Base-by-base conservation (phyloP, 1,140 invertebrate genomes). In the Pemphigus obesinymphae region DNA sequence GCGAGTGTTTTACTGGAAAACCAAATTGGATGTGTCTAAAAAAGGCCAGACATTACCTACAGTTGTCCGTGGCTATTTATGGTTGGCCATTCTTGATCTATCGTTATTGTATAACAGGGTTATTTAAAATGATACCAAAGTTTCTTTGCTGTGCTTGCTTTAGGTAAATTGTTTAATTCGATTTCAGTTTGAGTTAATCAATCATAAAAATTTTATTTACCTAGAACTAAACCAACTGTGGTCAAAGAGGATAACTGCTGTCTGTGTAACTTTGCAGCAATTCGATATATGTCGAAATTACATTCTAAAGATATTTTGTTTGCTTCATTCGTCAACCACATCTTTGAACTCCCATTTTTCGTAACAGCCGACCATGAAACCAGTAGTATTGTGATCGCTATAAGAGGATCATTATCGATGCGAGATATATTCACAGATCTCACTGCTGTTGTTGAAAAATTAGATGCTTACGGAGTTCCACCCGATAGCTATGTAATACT, bases 401-500 rank as follows among this genome's bases (percentile, higher is more conserved):
- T 97, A 61, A 89, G 96, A 83, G 96, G 96, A 17, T 96, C 95
- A 1, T 90, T 97, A 72, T 96, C 95, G 0, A 86, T 96, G 17
- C 89, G 94, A 84, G 95, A 97, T 88, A 90, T 95, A n/a, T 91
- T 97, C 83, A 96, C 96, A 0, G 96, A 98, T 86, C 88, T 98
- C 78, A 93, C 92, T 4, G 95, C 95, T 5, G 93, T 92, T 34
- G 92, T 92, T 15, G 93, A 93, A 72, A 88, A 89, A 66, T 91
- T 96, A 84, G 91, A 93, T 84, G 90, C 91, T 26, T 90, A 90
- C 86, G 93, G 92, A n/a, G 85, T 95, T 45, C 92, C 92, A 29
- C 87, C 90, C 70, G 90, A 90, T 82, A 93, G 91, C 61, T 91
- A 88, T 86, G 90, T 90, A 85, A 86, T 45, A 45, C 0, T 26